Evolutionary conservation across 2,888 invertebrate genomes (phyloP).

Genomic region (Agrochola circellaris): DNA sequence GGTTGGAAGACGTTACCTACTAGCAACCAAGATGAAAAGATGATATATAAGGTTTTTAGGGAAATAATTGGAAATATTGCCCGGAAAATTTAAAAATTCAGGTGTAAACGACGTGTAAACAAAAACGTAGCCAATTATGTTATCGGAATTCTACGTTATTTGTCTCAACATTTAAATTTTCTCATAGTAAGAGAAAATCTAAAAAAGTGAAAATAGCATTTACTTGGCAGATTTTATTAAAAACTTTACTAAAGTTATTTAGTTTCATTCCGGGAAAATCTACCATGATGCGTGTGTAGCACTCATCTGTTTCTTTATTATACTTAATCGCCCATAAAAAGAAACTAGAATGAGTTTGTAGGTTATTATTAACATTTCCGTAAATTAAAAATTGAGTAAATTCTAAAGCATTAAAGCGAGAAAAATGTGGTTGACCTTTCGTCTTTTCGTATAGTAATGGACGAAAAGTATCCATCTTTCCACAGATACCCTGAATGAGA

Average conservation of each 20-base stretch:
- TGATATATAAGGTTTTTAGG: no score
- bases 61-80: no score
- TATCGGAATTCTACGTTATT: background rate
- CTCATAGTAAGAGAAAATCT: background rate
- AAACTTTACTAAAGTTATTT: slow-evolving; percentile 16
- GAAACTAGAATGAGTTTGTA: slow-evolving; percentile 40
- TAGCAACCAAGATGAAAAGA: no score
- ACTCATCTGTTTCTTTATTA: slow-evolving; percentile 38
- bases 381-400: slow-evolving; percentile 28
- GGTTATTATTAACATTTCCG: slow-evolving; percentile 48
- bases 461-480: slow-evolving; percentile 2
- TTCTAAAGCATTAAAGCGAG: slow-evolving; percentile 3
- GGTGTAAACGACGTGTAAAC: background rate
- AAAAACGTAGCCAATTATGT: background rate
- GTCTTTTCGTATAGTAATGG: slow-evolving; percentile 3
- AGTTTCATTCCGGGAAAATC: slow-evolving; percentile 22
- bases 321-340: slow-evolving; percentile 48
- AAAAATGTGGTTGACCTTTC: slow-evolving; percentile 2
- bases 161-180: background rate
- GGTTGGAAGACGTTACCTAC: no score
- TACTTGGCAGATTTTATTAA: slow-evolving; percentile 1
- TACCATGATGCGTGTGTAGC: slow-evolving; percentile 42
- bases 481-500: background rate
- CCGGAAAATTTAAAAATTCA: no score
- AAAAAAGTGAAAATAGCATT: background rate